phyloP scores from a whole-genome alignment of 2,797 vertebrate species.

The Sebastes iracundus region DNA sequence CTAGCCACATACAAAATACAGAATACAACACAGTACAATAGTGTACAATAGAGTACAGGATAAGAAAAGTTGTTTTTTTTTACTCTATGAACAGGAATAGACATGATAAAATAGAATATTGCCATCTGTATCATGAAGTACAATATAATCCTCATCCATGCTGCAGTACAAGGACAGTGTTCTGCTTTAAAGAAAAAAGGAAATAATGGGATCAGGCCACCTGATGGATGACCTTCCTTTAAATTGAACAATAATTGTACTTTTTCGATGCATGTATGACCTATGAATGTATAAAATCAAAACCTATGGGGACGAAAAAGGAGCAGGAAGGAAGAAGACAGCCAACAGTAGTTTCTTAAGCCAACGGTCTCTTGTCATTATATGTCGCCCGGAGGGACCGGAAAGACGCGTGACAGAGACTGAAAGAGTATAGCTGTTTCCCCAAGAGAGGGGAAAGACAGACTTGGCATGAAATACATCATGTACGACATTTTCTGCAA shows the following conservation, averaged over 20 bases:
- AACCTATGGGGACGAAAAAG: constrained; percentile 14
- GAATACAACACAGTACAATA: background rate
- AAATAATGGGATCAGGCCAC: background rate
- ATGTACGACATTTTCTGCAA: constrained; percentile 43
- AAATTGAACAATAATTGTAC: constrained; percentile 14
- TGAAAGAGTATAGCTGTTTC: constrained; percentile 24
- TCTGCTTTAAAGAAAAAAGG: background rate
- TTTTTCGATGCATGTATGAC: constrained; percentile 23
- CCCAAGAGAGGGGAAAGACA: constrained; percentile 53
- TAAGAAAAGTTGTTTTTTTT: background rate
- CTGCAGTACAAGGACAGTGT: background rate
- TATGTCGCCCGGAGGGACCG: constrained; percentile 44
- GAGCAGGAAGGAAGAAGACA: constrained; percentile 2
- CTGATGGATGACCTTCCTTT: constrained; percentile 15
- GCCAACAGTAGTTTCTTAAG: constrained; percentile 29
- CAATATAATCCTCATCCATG: background rate
- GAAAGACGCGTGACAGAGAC: constrained; percentile 41
- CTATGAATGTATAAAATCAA: constrained; percentile 32
- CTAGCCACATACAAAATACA: background rate
- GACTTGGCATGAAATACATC: constrained; percentile 46
- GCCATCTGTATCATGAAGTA: background rate
- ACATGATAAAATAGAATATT: background rate
- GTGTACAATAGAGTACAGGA: background rate
- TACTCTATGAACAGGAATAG: background rate
- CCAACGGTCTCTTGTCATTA: constrained; percentile 43